Base-by-base conservation (phyloP, 2,113 vertebrate genomes). In the Ictalurus punctatus region DNA sequence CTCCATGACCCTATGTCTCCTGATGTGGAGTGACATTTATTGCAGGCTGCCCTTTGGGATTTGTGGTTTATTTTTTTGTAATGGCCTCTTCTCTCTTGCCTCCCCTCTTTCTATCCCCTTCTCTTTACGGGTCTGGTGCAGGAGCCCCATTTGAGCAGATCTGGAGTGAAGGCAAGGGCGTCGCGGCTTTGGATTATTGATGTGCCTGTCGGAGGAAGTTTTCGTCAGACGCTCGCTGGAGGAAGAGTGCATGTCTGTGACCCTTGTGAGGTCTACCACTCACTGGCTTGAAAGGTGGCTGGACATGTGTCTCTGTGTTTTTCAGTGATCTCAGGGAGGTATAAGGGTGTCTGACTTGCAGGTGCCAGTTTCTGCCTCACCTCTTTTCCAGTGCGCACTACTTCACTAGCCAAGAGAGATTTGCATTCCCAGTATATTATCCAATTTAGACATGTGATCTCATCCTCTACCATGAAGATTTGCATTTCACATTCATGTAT, bases 141-240 rank as follows among this genome's bases (percentile, higher is more conserved):
- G 84, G 83, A 69, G 86, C 27, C 48, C 84, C 87, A 74, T 88
- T 89, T 89, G 90, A 93, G 89, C 89, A 89, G 90, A 92, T 93
- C 86, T 54, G 88, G 90, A 92, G 88, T 86, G 91, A 90, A 91
- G 89, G 91, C 88, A 82, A 88, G 86, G 81, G 91, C 84, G 82
- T 93, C 89, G 92, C 91, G 90, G 14, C 92, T 95, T 94, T 95
- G 89, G 94, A 96, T 95, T 95, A 95, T 96, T 96, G 93, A 96
- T 95, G 90, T 79, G 93, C 89, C 91, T 96, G 95, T 95, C 95
- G 90, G 92, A 90, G 90, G 92, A 91, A 91, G 91, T 96, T 93
- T 94, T 91, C 90, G 17, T 95, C 94, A 95, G 88, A 30, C 80
- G 7, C 85, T 86, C 58, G 71, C 87, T 67, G 74, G 81, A 87